phyloP scores from a whole-genome alignment of 2,113 vertebrate genomes.

The Hyla sarda region DNA sequence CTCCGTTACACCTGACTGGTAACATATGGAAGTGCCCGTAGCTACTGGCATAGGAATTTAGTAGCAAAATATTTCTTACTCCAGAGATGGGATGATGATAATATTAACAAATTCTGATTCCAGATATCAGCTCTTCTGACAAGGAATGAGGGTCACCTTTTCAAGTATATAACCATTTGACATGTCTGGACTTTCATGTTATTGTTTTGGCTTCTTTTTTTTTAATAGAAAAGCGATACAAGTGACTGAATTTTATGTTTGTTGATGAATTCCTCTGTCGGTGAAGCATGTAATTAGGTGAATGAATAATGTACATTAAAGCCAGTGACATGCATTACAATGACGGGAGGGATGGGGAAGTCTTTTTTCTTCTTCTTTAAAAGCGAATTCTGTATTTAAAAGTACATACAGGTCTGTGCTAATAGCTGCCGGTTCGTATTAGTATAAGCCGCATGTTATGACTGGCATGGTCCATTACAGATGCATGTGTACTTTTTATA shows the following conservation, averaged over 20 bases:
- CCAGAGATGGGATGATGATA: neutral
- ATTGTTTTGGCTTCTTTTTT: constrained; percentile 15
- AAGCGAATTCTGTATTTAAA: constrained; percentile 6
- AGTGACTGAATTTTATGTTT: constrained; percentile 57
- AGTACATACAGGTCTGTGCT: neutral
- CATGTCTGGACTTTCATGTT: constrained; percentile 34
- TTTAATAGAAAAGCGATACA: constrained; percentile 49
- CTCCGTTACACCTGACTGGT: too few species aligned
- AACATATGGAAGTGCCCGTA: neutral
- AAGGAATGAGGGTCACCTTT: constrained; percentile 17
- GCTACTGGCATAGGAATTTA: neutral
- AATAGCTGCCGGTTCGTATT: neutral
- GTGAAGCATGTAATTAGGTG: constrained; percentile 58
- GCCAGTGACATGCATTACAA: constrained; percentile 55
- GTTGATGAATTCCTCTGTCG: constrained; percentile 55
- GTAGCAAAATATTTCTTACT: neutral
- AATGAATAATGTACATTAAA: constrained; percentile 59
- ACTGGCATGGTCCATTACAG: too few species aligned
- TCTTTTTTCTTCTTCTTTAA: constrained; percentile 1
- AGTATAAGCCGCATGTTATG: neutral
- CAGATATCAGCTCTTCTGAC: neutral
- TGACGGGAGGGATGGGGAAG: constrained; percentile 14
- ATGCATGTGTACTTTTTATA: neutral
- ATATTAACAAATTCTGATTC: constrained; percentile 4
- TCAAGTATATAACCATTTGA: constrained; percentile 21